Evolutionary conservation across 2,888 invertebrate species (phyloP).

Genomic region (Kryphioiulus occultus): DNA sequence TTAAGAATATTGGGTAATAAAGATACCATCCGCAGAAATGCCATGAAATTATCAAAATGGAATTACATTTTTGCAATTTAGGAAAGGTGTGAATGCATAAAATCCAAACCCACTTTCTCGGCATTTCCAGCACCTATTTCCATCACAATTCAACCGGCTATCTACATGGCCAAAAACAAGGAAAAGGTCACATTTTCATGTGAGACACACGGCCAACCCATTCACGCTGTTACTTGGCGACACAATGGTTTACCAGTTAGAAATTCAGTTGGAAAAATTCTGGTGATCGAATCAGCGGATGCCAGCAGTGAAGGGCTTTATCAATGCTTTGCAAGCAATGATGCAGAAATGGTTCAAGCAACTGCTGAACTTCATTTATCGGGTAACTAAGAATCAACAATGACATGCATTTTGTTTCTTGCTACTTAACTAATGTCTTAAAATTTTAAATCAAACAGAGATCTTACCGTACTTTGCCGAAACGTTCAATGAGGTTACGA

Average conservation of each 20-base stretch:
- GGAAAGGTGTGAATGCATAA: not conserved
- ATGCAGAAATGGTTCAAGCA: slow-evolving; percentile 53
- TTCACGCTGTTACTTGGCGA: slow-evolving; percentile 88
- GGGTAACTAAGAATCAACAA: slow-evolving; percentile 37
- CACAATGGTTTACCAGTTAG: slow-evolving; percentile 85
- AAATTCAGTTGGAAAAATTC: slow-evolving; percentile 47
- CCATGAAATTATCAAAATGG: slow-evolving; percentile 54
- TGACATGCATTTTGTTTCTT: not conserved
- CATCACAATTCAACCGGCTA: slow-evolving; percentile 48
- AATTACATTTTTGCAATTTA: slow-evolving; percentile 64
- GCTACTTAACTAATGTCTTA: not conserved
- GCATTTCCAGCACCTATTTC: slow-evolving; percentile 49
- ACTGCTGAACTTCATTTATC: slow-evolving; percentile 52
- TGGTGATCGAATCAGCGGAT: slow-evolving; percentile 58
- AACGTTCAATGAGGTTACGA: slow-evolving; percentile 35
- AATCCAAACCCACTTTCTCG: not conserved
- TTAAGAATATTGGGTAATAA: slow-evolving; percentile 15
- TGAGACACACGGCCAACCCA: slow-evolving; percentile 70
- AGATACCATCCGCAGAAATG: not conserved
- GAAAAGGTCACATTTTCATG: slow-evolving; percentile 60
- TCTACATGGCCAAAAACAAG: slow-evolving; percentile 58
- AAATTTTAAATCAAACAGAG: not conserved
- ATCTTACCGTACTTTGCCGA: slow-evolving; percentile 44
- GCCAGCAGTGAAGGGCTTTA: slow-evolving; percentile 62
- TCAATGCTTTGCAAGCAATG: slow-evolving; percentile 59